phyloP scores from a whole-genome alignment of 2,888 invertebrate species.

The Drosophila cracens region DNA sequence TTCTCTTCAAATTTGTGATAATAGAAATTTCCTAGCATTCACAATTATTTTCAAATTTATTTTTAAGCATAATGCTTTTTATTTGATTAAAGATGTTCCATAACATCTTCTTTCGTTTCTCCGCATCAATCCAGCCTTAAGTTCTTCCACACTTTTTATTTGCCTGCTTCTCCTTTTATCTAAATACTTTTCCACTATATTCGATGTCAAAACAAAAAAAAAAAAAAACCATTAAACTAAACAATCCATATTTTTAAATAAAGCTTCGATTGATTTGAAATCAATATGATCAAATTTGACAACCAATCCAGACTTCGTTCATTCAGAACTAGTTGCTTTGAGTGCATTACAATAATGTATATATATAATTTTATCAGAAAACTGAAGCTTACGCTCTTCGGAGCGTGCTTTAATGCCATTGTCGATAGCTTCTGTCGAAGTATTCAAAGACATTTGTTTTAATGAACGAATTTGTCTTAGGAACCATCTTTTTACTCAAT shows the following conservation, averaged over 20 bases:
- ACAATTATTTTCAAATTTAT: conserved; percentile 1
- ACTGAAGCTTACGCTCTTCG: background rate
- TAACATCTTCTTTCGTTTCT: conserved; percentile 1
- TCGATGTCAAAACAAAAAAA: background rate
- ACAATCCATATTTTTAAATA: background rate
- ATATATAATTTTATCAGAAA: background rate
- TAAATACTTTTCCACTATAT: background rate
- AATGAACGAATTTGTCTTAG: background rate
- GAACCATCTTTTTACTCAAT: background rate
- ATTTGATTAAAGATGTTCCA: conserved; percentile 12
- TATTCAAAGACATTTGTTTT: background rate
- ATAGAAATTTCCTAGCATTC: conserved; percentile 25
- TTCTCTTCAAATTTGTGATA: conserved; percentile 12
- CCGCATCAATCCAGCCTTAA: background rate
- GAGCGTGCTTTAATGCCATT: background rate
- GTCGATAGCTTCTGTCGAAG: conserved; percentile 11
- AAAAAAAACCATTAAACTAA: background rate
- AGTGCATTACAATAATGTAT: background rate
- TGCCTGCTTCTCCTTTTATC: background rate
- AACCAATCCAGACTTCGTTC: background rate
- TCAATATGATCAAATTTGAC: background rate
- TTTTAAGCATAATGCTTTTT: conserved; percentile 9
- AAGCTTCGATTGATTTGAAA: background rate
- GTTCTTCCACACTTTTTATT: conserved; percentile 1
- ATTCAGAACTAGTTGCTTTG: background rate